Base-by-base conservation (phyloP, 2,113 vertebrate species). In the Channa maculata region DNA sequence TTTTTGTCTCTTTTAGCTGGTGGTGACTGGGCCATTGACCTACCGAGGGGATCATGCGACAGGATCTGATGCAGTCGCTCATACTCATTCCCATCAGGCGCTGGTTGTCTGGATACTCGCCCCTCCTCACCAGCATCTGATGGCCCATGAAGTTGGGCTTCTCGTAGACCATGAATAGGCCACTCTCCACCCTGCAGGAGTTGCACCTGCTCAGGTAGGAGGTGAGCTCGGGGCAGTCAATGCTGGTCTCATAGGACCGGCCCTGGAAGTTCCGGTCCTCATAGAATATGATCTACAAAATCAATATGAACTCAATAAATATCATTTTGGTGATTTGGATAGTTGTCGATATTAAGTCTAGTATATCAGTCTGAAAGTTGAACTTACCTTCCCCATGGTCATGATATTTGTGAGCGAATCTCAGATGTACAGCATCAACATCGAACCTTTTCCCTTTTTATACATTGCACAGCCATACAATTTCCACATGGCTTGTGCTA, bases 231-330 rank as follows among this genome's bases (percentile, higher is more conserved):
- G 86, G 41, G 53, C 86, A 87, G 86, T 93, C 91, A 1, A 41
- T 72, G 79, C 71, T 85, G 55, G 83, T 88, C 77, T 94, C 92
- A 61, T 88, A 92, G 74, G 83, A 90, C 15, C 86, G 88, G 62
- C 92, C 90, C 81, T 90, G 86, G 74, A 93, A 92, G 88, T 92
- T 91, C 37, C 72, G 84, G 13, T 93, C 92, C 85, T 94, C 91
- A 8, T 89, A 94, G 84, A 93, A 94, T 53, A 86, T 89, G 53
- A 92, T 89, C 90, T 93, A 62, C 50, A 75, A n/a, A 75, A 62
- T 37, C 2, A 2, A 37, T 8, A 2, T 3, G 1, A 60, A n/a
- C 11, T 39, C 54, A 14, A 13, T 5, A 66, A 10, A 36, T 6
- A 10, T 44, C 24, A 12, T 10, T 14, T 2, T 10, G 24, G 3